Evolutionary conservation across 1,140 invertebrate species (phyloP), one percentile per base, ranked within the genome.

Genomic region (Bombyx mandarina): DNA sequence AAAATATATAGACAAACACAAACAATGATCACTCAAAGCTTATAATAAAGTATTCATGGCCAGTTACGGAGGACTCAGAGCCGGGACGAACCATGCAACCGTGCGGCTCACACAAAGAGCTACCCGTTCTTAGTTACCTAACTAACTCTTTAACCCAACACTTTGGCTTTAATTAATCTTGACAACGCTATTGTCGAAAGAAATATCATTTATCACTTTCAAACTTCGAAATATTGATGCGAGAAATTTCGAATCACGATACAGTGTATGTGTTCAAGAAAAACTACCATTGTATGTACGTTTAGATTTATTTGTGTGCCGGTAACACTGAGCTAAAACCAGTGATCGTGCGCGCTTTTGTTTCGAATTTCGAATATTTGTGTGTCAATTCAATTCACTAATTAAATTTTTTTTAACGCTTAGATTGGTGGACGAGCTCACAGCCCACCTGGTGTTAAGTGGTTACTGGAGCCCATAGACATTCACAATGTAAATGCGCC

Each of bases 141-240:
- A 79, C 78, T 81, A 84, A 77, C 77, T 84, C 80, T 80, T 82
- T 80, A 77, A 71, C 67, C 26, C 69, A 75, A 79, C 73, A 73
- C 65, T 73, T 72, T 61, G 71, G 26, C 73, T 82, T 80, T 82
- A 84, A 84, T 84, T 82, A 80, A 79, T 80, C 81, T 79, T 77
- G 79, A 84, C 79, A 82, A 62, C 70, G 61, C 58, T 66, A 67
- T 74, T 81, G 77, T 83, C 42, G 57, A 71, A 69, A 60, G 60
- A 68, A 66, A 64, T 66, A 81, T 73, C 80, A 81, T 83, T 83
- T 74, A 83, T 83, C 79, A 81, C 62, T 70, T 69, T 71, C 68
- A 67, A 69, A 63, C 58, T 54, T 62, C 59, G 46, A 60, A 61
- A 60, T 68, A 66, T 67, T 63, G 60, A 65, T 58, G 54, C 63